Evolutionary conservation across 2,113 vertebrate genomes (phyloP), one percentile per base, ranked within the genome.

Genomic region (Leptosomus discolor): DNA sequence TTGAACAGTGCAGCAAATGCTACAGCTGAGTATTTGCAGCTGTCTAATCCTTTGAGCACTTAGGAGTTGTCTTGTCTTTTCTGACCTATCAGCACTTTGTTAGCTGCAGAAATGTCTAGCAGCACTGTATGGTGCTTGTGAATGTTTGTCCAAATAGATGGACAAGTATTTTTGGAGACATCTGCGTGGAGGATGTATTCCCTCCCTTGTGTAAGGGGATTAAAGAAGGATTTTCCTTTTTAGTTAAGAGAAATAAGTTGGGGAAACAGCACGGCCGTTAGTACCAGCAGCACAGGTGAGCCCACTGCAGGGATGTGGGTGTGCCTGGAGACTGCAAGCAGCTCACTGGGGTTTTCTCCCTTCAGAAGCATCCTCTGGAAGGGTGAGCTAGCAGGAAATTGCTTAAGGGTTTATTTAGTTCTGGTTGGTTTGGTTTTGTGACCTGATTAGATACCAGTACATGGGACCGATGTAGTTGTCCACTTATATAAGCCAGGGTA

Each of bases 221-320:
- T 80, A 51, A 73, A 53, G 43, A 61, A 71, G 32, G 12, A 12
- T 68, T 90, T 71, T 79, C 11, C 4, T 57, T 80, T 64, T 10
- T 51, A 24, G 48, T 26, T 20, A n/a, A 27, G 51, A 75, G 45
- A 71, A 63, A 8, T 29, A 87, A 56, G 14, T 6, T 53, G 53
- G 23, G 27, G 19, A 65, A 57, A 36, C 19, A 60, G 57, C 58
- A 22, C 10, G 65, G 8, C 45, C 23, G 1, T 88, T 19, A 15
- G 50, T 32, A 15, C 13, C 50, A 81, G 71, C 29, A 78, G 63
- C 30, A 4, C 60, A 64, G 69, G 41, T 77, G 54, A 88, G 58
- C 41, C 37, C 29, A 16, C 45, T 34, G 34, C 0, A 5, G 45
- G 45, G 48, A 32, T 37, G 11, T 17, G 19, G 6, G 0, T 51